These are phyloP conservation scores for Nixonia krombeini DNA, from an alignment of 1,140 invertebrate species.

Conservation along the genomic window DNA sequence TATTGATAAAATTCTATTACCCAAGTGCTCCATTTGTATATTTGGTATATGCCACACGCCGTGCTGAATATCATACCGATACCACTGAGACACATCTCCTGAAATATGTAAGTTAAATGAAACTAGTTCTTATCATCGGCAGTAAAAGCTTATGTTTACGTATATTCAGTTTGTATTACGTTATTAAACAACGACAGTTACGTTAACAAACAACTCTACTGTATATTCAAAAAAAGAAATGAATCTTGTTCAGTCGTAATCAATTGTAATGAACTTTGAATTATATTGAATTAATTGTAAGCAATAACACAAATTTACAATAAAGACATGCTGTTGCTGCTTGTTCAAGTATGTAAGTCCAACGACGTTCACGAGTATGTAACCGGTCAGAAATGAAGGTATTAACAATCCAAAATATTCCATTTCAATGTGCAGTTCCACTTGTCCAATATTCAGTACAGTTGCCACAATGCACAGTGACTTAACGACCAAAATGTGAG, in stretches of 20 bases:
- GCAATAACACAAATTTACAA: conserved; percentile 46
- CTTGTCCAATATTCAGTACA: conserved; percentile 8
- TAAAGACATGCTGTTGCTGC: conserved; percentile 16
- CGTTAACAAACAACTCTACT: too few relatives aligned
- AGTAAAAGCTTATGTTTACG: too few relatives aligned
- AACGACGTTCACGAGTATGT: conserved; percentile 45
- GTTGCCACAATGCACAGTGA: conserved; percentile 47
- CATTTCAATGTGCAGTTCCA: conserved; percentile 21
- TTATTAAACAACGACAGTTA: too few relatives aligned
- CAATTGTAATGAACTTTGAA: too few relatives aligned
- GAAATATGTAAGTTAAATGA: background rate
- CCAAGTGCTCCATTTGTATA: conserved; percentile 19
- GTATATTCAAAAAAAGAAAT: too few relatives aligned
- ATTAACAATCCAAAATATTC: conserved; percentile 38
- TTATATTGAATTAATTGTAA: too few relatives aligned
- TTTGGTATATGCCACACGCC: conserved; percentile 24
- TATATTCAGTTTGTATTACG: too few relatives aligned
- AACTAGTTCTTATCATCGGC: too few relatives aligned
- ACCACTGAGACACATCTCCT: conserved; percentile 30
- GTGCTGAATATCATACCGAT: conserved; percentile 18
- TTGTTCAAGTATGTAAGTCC: conserved; percentile 17
- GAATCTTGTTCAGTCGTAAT: too few relatives aligned
- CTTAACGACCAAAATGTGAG: too few relatives aligned
- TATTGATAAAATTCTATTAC: background rate
- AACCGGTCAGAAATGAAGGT: conserved; percentile 49